Percentiles rank a stretch among this genome's conserved stretches.
Conservation (phyloP, 2,888 invertebrate species). For the Ptycholaimellus sp. region DNA sequence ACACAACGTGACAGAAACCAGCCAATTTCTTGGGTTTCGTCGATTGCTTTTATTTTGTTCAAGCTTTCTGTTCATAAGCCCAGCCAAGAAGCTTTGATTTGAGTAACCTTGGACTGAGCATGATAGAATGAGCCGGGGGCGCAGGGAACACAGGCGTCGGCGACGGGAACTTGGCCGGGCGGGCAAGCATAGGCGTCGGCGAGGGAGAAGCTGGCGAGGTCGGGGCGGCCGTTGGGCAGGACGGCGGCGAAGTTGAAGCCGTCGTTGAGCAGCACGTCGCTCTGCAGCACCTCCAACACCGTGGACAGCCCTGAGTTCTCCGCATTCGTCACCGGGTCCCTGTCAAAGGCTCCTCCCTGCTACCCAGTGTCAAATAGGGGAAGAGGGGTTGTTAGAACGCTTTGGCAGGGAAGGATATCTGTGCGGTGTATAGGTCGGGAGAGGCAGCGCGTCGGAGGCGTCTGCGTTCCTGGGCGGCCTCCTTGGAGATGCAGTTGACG, state of each 20-base stretch:
- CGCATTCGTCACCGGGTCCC: conserved; percentile 3
- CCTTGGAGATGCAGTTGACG: conserved; percentile 28
- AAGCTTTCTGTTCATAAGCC: not conserved
- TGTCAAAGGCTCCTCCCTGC: not conserved
- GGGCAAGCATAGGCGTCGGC: conserved; percentile 76
- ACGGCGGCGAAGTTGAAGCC: conserved; percentile 23
- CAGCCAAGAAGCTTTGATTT: conserved; percentile 5
- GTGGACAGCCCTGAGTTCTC: conserved; percentile 40
- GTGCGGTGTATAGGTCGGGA: conserved; percentile 53
- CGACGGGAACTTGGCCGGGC: conserved; percentile 70
- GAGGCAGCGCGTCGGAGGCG: conserved; percentile 42
- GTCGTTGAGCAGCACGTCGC: conserved; percentile 60
- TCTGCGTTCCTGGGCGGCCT: conserved; percentile 11
- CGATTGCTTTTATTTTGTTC: no score
- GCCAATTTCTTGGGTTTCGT: no score
- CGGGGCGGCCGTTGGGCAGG: conserved; percentile 65
- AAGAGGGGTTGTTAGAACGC: no score
- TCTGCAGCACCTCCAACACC: conserved; percentile 50
- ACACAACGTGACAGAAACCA: no score
- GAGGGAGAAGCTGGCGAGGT: conserved; percentile 61
- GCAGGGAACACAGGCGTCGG: conserved; percentile 48
- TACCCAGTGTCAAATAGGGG: not conserved
- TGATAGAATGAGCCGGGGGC: conserved; percentile 27
- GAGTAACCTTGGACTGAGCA: conserved; percentile 17
- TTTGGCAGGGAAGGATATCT: conserved; percentile 55